Conservation (phyloP, 2,113 vertebrate species). For the Dasyornis broadbenti region DNA sequence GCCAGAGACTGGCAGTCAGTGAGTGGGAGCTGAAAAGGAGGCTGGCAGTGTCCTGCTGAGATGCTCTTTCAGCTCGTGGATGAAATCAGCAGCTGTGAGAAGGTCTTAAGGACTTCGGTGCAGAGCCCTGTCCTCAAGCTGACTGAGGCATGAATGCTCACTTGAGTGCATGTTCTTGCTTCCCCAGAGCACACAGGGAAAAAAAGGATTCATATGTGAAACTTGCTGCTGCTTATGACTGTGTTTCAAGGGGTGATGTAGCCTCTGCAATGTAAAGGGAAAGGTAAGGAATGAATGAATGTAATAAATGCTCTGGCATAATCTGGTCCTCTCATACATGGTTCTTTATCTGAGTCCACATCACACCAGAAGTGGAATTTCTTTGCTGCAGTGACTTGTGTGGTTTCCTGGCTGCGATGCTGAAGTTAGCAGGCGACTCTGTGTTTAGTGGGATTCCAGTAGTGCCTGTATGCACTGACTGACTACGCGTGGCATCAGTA, state of each 20-base stretch:
- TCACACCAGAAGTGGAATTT: neutral
- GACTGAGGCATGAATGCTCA: constrained; percentile 41
- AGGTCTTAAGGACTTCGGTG: constrained; percentile 41
- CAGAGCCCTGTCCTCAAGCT: constrained; percentile 34
- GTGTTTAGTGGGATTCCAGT: neutral
- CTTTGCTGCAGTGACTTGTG: neutral
- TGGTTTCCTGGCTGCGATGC: neutral
- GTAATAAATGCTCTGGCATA: neutral
- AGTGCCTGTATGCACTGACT: neutral
- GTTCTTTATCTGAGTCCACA: neutral
- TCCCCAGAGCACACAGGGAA: neutral
- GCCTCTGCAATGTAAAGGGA: neutral
- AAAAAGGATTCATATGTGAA: neutral
- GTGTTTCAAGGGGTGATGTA: neutral
- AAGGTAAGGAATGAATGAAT: constrained; percentile 34
- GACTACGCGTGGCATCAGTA: fast-evolving
- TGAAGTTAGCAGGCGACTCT: neutral
- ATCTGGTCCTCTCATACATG: neutral
- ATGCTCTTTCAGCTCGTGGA: constrained; percentile 58
- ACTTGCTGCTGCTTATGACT: neutral
- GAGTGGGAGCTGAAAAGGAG: constrained; percentile 62
- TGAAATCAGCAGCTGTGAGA: constrained; percentile 59
- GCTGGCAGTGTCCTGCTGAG: constrained; percentile 64
- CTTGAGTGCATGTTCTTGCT: neutral
- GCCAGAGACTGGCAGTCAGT: constrained; percentile 53